phyloP scores from a whole-genome alignment of 2,797 vertebrate species.

The Poeciliopsis paucimaculata region DNA sequence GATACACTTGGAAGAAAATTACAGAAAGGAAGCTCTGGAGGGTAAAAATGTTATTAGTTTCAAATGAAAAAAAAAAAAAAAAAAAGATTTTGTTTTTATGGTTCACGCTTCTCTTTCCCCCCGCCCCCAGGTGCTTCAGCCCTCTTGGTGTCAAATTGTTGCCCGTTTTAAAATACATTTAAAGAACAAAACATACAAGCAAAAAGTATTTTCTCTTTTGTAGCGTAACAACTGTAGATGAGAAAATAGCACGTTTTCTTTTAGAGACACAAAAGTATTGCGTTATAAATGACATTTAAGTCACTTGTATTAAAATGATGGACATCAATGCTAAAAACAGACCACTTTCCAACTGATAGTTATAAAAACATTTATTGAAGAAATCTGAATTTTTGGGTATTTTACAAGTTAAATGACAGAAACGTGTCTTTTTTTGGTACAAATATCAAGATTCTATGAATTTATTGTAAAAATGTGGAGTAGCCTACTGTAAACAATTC shows the following conservation, averaged over 20 bases:
- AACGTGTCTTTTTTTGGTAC: neutral
- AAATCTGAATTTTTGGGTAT: neutral
- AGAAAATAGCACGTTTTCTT: neutral
- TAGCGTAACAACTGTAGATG: neutral
- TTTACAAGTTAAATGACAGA: neutral
- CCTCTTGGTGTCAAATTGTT: neutral
- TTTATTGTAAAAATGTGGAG: neutral
- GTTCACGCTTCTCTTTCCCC: neutral
- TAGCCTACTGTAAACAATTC: neutral
- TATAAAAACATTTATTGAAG: neutral
- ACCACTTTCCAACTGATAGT: neutral
- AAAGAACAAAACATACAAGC: neutral
- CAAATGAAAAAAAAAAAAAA: neutral
- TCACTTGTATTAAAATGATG: neutral
- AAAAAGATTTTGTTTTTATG: neutral
- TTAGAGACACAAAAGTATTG: neutral
- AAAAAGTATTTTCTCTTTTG: neutral
- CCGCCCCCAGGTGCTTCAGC: no score
- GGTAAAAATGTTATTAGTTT: neutral
- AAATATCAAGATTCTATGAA: neutral
- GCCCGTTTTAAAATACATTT: neutral
- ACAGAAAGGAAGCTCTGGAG: neutral
- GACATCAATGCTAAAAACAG: neutral
- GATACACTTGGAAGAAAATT: neutral
- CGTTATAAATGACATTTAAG: neutral